A percentile compares a stretch with the other conserved stretches of the same genome.
phyloP scores from a whole-genome alignment of 2,113 vertebrate species.

The Limnothrissa miodon region DNA sequence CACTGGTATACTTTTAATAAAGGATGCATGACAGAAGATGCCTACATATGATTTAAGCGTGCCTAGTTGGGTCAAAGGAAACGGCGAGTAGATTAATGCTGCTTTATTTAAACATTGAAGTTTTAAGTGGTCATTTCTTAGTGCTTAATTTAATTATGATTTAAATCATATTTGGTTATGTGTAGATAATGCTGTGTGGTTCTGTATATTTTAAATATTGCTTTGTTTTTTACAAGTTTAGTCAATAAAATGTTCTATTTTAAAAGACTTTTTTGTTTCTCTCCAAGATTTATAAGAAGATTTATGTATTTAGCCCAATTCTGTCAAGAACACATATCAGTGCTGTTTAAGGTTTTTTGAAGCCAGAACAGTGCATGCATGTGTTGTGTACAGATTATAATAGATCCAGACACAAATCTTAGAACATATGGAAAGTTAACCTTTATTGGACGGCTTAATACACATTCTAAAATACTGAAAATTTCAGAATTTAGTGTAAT shows the following conservation, averaged over 20 bases:
- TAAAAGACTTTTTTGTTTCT: not conserved
- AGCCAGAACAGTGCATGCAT: too few relatives aligned
- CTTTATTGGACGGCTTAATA: slow-evolving; percentile 17
- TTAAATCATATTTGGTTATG: not conserved
- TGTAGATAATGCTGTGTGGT: slow-evolving; percentile 3
- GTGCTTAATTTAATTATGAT: slow-evolving; percentile 2
- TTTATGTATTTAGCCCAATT: too few relatives aligned
- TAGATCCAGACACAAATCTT: too few relatives aligned
- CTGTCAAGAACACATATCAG: too few relatives aligned
- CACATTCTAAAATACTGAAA: slow-evolving; percentile 38
- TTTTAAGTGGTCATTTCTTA: not conserved
- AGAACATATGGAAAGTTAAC: not conserved
- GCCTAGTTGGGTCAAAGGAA: not conserved
- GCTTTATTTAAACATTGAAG: not conserved
- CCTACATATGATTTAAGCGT: not conserved
- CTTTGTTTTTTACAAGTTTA: not conserved
- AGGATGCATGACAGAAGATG: not conserved
- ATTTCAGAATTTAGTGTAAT: not conserved
- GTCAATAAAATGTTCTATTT: not conserved
- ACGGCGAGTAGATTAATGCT: not conserved
- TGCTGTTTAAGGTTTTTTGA: too few relatives aligned
- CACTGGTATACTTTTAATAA: not conserved
- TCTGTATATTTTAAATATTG: not conserved
- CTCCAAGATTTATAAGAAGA: not conserved
- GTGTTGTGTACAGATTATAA: too few relatives aligned